A percentile compares a stretch with the other conserved stretches of the same genome.
Evolutionary conservation across 2,888 invertebrate species (phyloP).

Genomic region (Alsophila aescularia): DNA sequence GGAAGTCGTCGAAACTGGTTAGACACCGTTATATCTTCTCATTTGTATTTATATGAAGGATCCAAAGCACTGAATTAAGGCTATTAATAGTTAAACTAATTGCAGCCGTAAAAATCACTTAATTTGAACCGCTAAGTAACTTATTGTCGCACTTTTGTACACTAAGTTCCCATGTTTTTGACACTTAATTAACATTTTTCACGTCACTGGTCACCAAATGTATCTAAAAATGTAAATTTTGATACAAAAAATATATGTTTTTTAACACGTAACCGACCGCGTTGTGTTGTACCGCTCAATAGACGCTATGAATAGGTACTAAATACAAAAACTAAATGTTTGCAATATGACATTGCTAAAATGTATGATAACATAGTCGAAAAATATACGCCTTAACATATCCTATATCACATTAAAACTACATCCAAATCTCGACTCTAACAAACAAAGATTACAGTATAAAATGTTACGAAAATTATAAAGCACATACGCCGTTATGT

Average conservation of each 20-base stretch:
- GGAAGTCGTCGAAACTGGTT: neutral
- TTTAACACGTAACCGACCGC: neutral
- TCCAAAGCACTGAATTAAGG: neutral
- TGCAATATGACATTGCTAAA: slow-evolving; percentile 79
- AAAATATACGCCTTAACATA: slow-evolving; percentile 38
- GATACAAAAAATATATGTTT: slow-evolving; percentile 11
- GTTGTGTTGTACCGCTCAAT: slow-evolving; percentile 29
- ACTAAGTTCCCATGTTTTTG: neutral
- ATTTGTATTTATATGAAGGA: neutral
- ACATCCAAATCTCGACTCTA: slow-evolving; percentile 42
- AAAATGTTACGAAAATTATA: slow-evolving; percentile 31
- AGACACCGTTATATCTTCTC: neutral
- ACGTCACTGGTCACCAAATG: neutral
- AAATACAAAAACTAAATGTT: slow-evolving; percentile 62
- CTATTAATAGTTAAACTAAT: slow-evolving; percentile 2
- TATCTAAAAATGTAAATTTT: neutral
- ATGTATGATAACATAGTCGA: slow-evolving; percentile 72
- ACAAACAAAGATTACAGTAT: slow-evolving; percentile 25
- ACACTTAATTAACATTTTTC: neutral
- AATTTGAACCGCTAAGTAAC: neutral
- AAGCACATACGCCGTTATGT: slow-evolving; percentile 44
- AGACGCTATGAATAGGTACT: slow-evolving; percentile 43
- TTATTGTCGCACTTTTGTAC: neutral
- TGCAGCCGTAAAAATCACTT: neutral
- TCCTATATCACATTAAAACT: slow-evolving; percentile 21